Conservation (phyloP, 2,797 vertebrate genomes). For the Lophotriccus pileatus region DNA sequence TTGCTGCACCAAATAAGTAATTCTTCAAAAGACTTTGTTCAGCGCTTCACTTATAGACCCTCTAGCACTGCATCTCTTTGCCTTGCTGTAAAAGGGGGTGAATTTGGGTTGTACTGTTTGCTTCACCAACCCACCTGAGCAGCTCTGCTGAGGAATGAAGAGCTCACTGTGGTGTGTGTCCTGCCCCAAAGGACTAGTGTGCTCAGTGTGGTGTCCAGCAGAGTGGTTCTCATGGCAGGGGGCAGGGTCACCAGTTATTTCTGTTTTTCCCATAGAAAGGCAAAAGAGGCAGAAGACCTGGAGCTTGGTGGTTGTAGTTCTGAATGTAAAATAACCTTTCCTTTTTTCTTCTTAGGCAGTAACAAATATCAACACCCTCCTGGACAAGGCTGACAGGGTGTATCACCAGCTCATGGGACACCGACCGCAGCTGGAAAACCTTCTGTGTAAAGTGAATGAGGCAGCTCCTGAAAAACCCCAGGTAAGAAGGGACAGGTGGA, state of each 20-base stretch:
- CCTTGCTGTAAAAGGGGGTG: neutral
- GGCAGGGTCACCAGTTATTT: neutral
- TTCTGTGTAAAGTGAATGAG: constrained; percentile 97
- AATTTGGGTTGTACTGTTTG: neutral
- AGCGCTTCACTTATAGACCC: neutral
- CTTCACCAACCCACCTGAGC: neutral
- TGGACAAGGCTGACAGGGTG: constrained; percentile 97
- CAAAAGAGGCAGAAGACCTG: neutral
- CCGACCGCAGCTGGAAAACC: constrained; percentile 92
- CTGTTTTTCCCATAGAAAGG: neutral
- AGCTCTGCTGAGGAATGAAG: neutral
- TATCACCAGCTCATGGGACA: constrained; percentile 99
- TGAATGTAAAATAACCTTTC: neutral
- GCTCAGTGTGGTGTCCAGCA: neutral
- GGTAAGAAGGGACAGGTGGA: constrained; percentile 68
- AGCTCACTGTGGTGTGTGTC: neutral
- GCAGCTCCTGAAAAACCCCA: constrained; percentile 97
- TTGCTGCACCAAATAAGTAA: neutral
- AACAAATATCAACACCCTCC: constrained; percentile 95
- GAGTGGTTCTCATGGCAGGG: neutral
- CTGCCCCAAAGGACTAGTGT: neutral
- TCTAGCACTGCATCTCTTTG: neutral
- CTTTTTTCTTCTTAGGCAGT: constrained; percentile 82
- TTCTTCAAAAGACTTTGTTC: neutral
- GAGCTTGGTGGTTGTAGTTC: neutral